A percentile compares a stretch with the other conserved stretches of the same genome.
Conservation (phyloP, 1,140 invertebrate species). For the Leptopilina boulardi region DNA sequence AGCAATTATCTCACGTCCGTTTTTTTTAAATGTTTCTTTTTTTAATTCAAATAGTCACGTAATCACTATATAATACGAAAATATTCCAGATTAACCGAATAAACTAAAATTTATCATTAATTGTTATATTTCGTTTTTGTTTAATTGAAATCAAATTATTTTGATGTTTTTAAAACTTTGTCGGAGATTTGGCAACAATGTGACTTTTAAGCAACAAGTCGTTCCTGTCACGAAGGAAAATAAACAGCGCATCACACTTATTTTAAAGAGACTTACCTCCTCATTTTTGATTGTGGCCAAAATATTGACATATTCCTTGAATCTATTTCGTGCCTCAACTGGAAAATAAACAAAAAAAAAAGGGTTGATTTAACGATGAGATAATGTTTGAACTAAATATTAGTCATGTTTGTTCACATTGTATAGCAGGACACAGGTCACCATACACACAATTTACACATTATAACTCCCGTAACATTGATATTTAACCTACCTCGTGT, state of each 20-base stretch:
- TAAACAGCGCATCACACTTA: conserved; percentile 38
- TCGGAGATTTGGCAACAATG: conserved; percentile 47
- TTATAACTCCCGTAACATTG: neutral
- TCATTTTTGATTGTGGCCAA: conserved; percentile 89
- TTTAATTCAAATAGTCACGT: too few relatives aligned
- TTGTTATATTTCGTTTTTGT: too few relatives aligned
- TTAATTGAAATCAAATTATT: neutral
- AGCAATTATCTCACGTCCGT: too few relatives aligned
- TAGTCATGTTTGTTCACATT: conserved; percentile 44
- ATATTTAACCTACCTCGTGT: conserved; percentile 81
- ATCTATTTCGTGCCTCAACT: conserved; percentile 89
- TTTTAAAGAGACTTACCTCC: conserved; percentile 70
- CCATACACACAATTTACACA: conserved; percentile 21
- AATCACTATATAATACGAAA: too few relatives aligned
- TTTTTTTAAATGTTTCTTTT: too few relatives aligned
- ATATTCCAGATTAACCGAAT: too few relatives aligned
- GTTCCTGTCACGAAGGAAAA: conserved; percentile 57
- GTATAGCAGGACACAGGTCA: conserved; percentile 39
- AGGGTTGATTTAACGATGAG: conserved; percentile 30
- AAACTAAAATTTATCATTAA: too few relatives aligned
- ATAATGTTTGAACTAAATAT: conserved; percentile 13
- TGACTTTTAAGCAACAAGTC: conserved; percentile 70
- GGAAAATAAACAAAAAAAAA: conserved; percentile 74
- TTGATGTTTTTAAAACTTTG: neutral
- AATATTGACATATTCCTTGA: conserved; percentile 94